Percentiles rank a stretch among this genome's conserved stretches.
These are phyloP conservation scores for Drosophila guanche DNA, from an alignment of 1,140 invertebrate species.

Conservation along the genomic window DNA sequence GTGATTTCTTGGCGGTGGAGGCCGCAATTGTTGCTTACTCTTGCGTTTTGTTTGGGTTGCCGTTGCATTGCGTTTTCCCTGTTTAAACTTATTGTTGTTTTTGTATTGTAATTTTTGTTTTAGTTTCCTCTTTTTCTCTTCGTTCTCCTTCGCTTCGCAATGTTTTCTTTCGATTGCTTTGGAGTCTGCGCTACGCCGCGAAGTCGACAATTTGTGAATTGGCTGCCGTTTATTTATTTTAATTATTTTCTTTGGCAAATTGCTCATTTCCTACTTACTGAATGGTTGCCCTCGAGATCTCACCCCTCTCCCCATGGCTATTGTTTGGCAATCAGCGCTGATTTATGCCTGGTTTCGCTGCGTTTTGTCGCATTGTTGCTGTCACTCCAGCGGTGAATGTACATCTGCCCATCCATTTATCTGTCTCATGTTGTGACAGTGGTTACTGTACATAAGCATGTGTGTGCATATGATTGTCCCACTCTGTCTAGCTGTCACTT, in stretches of 20 bases:
- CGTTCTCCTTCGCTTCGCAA: background rate
- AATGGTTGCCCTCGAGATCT: slow-evolving; percentile 6
- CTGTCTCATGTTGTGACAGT: background rate
- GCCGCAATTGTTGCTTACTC: slow-evolving; percentile 21
- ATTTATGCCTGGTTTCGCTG: slow-evolving; percentile 58
- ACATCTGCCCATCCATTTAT: no score
- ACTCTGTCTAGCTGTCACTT: background rate
- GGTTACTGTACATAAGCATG: slow-evolving; percentile 1
- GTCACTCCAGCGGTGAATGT: no score
- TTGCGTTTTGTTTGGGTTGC: slow-evolving; percentile 15
- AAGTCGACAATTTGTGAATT: slow-evolving; percentile 36
- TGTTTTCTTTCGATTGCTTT: slow-evolving; percentile 30
- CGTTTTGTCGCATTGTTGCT: slow-evolving; percentile 24
- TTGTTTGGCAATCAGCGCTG: slow-evolving; percentile 78
- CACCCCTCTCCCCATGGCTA: slow-evolving; percentile 25
- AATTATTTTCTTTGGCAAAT: slow-evolving; percentile 81
- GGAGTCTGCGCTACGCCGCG: slow-evolving; percentile 4
- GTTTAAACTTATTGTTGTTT: no score
- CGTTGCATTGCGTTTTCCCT: background rate
- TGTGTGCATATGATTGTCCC: slow-evolving; percentile 16
- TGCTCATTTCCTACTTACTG: slow-evolving; percentile 71
- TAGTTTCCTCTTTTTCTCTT: slow-evolving; percentile 1
- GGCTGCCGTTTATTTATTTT: slow-evolving; percentile 70
- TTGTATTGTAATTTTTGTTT: background rate
- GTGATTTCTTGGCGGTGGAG: slow-evolving; percentile 30